Percentiles rank a stretch among this genome's conserved stretches.
phyloP scores from a whole-genome alignment of 2,113 vertebrate species.

The Phylloscopus whistleri region DNA sequence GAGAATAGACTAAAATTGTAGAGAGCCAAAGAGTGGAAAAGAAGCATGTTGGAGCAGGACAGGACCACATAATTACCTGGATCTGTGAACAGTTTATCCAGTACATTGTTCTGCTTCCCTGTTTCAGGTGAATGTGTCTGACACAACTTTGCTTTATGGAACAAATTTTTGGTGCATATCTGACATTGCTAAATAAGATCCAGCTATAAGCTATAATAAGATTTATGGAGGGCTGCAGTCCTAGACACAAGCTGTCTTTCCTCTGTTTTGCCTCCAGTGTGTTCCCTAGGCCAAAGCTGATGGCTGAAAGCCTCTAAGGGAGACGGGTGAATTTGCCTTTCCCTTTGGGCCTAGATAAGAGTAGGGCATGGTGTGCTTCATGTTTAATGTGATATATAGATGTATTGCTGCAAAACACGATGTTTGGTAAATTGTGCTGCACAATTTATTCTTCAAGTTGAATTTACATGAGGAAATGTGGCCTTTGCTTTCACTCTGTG shows the following conservation, averaged over 20 bases:
- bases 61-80: neutral
- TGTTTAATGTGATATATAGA: neutral
- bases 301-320: neutral
- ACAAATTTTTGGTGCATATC: neutral
- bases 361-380: neutral
- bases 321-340: neutral
- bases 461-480: neutral
- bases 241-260: neutral
- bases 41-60: neutral
- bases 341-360: neutral
- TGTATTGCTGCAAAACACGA: neutral
- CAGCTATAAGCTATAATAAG: neutral
- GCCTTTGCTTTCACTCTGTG: neutral
- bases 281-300: neutral
- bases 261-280: neutral
- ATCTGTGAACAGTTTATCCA: neutral
- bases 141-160: neutral
- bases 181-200: neutral
- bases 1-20: neutral
- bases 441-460: neutral
- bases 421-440: neutral
- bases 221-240: neutral
- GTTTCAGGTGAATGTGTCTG: neutral
- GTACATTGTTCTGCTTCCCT: neutral
- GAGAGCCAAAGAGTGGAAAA: neutral